Evolutionary conservation across 2,888 invertebrate genomes (phyloP).

Genomic region (Entomobrya proxima): DNA sequence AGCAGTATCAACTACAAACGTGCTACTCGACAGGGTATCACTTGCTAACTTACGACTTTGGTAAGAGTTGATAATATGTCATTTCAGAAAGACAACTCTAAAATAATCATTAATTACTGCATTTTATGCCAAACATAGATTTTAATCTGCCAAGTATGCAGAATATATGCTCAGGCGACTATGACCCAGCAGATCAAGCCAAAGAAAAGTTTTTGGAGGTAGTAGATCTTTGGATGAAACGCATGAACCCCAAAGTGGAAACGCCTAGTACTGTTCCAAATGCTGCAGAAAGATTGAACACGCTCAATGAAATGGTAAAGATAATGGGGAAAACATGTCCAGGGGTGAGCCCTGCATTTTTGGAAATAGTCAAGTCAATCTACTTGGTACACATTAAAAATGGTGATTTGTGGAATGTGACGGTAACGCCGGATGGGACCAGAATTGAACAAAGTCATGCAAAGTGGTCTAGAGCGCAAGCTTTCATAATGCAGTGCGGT

Average conservation of each 20-base stretch:
- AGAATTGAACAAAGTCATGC: constrained; percentile 6
- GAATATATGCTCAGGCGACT: background rate
- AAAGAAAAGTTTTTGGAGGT: constrained; percentile 36
- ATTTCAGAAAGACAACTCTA: background rate
- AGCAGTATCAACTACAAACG: constrained; percentile 16
- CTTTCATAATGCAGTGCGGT: background rate
- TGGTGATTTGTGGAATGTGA: constrained; percentile 33
- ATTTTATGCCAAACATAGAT: background rate
- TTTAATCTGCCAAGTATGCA: background rate
- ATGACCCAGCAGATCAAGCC: background rate
- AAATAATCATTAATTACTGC: background rate
- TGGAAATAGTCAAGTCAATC: constrained; percentile 14
- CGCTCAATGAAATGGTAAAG: background rate
- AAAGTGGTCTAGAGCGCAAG: constrained; percentile 19
- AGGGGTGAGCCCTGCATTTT: background rate
- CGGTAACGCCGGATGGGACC: background rate
- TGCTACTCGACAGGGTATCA: constrained; percentile 23
- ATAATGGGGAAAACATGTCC: constrained; percentile 17
- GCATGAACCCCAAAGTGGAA: background rate
- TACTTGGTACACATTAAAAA: constrained; percentile 9
- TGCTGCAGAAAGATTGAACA: background rate
- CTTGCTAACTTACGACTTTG: constrained; percentile 42
- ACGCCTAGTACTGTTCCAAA: constrained; percentile 14
- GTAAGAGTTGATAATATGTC: background rate
- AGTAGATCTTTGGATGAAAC: constrained; percentile 16